Conservation (phyloP, 2,797 vertebrate genomes). For the Onychomys torridus region DNA sequence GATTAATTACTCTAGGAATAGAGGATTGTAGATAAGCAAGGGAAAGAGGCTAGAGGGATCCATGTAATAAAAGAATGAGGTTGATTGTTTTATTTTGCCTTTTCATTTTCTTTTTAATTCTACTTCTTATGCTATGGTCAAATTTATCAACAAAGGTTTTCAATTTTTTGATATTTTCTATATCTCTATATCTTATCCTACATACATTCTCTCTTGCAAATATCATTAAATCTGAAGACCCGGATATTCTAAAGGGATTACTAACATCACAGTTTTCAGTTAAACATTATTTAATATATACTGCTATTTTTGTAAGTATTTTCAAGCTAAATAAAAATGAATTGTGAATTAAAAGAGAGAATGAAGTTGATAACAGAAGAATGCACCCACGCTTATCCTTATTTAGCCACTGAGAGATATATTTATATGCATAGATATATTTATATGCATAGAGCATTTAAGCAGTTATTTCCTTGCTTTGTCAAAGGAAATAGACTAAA, state of each 20-base stretch:
- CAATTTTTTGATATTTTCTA: slow-evolving; percentile 73
- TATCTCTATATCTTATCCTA: not conserved
- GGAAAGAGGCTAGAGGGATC: not conserved
- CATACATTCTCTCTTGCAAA: slow-evolving; percentile 61
- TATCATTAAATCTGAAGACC: slow-evolving; percentile 35
- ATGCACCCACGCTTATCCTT: not conserved
- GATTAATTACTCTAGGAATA: not conserved
- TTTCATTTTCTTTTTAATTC: slow-evolving; percentile 27
- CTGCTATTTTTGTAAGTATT: not conserved
- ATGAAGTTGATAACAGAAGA: not conserved
- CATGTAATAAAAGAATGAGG: not conserved
- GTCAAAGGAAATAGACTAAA: not conserved
- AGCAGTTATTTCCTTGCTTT: not conserved
- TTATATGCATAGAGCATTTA: not conserved
- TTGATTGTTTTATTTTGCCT: not conserved
- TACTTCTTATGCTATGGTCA: not conserved
- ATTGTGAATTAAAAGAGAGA: not conserved
- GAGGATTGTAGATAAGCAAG: not conserved
- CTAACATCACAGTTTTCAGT: slow-evolving; percentile 22
- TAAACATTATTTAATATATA: not conserved
- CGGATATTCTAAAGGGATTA: slow-evolving; percentile 41
- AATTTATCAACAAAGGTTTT: slow-evolving; percentile 42
- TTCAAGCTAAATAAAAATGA: slow-evolving; percentile 24
- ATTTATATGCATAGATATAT: not conserved
- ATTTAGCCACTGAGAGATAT: not conserved